Base-by-base conservation (phyloP, 2,113 vertebrate species). In the Siphamia tubifer region DNA sequence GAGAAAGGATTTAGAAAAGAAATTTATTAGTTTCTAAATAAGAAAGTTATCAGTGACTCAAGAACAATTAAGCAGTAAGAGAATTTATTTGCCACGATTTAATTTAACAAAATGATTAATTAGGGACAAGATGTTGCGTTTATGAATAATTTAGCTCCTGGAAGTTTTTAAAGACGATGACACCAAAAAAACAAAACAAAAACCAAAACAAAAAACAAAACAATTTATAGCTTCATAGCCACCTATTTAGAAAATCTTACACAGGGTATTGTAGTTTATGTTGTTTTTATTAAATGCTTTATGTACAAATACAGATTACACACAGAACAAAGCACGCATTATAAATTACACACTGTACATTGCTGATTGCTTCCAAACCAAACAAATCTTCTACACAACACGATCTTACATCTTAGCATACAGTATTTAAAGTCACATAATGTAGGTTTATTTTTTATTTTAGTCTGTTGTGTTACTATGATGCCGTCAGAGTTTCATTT, bases 301-400 rank as follows among this genome's bases (percentile, higher is more conserved):
- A 95, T 95, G 88, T 97, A 98, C 96, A 98, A 96, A 96, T 96
- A 98, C 96, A 98, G 92, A 89, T 95, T 96, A 96, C 94, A 98
- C 95, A 98, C 95, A 96, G 92, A 95, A 96, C 95, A 98, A 94
- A 94, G 93, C 95, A 93, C 89, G 77, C 78, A 79, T 74, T 95
- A 93, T 91, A 95, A 96, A 96, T 94, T 92, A 96, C 94, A 95
- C 94, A 88, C 61, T 81, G 61, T 53, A 96, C 94, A 96, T 94
- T 95, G 93, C 93, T 91, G 84, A 90, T 92, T 94, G 82, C 92
- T 94, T 93, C 93, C 91, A 92, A 93, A 84, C 88, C 93, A 93
- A 93, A 92, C 92, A 36, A 31, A 27, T 94, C 93, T 93, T 95
- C 93, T 95, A 93, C 96, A 97, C 93, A 94, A 93, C 94, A 94